Percentiles rank a stretch among this genome's conserved stretches.
Conservation (phyloP, 2,888 invertebrate genomes). For the Loripinus fragilis region DNA sequence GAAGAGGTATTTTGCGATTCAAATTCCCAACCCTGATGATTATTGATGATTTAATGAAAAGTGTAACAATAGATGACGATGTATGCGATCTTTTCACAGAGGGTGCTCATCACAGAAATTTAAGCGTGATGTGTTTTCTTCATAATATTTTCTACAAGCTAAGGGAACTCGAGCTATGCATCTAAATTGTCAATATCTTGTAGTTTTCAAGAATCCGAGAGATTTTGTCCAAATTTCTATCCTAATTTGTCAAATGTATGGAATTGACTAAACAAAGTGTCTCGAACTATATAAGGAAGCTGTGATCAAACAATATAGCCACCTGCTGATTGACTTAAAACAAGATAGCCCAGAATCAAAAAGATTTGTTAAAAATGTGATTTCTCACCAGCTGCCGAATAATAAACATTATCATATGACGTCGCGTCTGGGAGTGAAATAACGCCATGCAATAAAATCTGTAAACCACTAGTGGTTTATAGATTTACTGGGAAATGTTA, state of each 20-base stretch:
- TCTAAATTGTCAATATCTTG: background rate
- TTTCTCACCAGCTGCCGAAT: background rate
- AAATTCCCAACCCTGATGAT: background rate
- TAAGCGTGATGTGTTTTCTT: background rate
- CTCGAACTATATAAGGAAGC: conserved; percentile 2
- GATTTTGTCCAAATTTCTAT: background rate
- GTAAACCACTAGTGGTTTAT: too few relatives aligned
- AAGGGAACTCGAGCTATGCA: background rate
- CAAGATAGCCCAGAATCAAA: conserved; percentile 1
- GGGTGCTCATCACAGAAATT: background rate
- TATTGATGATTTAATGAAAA: conserved; percentile 2
- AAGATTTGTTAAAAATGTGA: background rate
- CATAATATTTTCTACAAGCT: conserved; percentile 7
- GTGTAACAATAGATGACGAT: background rate
- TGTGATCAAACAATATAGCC: background rate
- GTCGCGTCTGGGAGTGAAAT: too few relatives aligned
- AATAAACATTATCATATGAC: too few relatives aligned
- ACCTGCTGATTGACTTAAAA: background rate
- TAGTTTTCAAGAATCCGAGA: conserved; percentile 1
- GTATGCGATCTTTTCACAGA: background rate
- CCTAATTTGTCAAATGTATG: background rate
- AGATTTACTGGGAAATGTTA: too few relatives aligned
- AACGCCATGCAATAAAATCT: too few relatives aligned
- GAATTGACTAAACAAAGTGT: background rate
- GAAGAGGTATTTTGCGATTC: background rate